These are phyloP conservation scores for Hoplostethus atlanticus DNA, from an alignment of 2,797 vertebrate species.

Conservation along the genomic window DNA sequence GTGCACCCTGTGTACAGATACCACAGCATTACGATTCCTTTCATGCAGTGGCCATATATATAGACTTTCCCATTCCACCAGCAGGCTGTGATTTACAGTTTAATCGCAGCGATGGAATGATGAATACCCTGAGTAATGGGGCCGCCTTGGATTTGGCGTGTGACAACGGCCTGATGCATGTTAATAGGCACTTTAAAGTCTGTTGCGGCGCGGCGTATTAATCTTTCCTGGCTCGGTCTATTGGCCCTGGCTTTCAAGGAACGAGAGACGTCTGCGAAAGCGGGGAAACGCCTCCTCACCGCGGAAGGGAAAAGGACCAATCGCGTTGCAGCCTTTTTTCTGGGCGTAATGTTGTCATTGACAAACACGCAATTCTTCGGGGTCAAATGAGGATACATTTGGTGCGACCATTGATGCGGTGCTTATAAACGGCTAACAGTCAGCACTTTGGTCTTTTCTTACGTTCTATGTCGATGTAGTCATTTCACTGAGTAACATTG, in stretches of 20 bases:
- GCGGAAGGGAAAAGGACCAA: not conserved
- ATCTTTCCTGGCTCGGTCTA: slow-evolving; percentile 64
- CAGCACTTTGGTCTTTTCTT: not conserved
- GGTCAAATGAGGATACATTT: slow-evolving; percentile 12
- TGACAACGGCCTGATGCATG: slow-evolving; percentile 48
- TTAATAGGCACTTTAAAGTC: slow-evolving; percentile 61
- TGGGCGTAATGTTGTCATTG: not conserved
- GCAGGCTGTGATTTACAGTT: slow-evolving; percentile 58
- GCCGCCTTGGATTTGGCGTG: slow-evolving; percentile 39
- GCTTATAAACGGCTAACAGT: slow-evolving; percentile 7
- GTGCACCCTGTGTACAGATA: slow-evolving; percentile 3
- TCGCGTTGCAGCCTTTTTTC: too few relatives aligned
- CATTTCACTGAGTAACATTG: not conserved
- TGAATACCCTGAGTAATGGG: slow-evolving; percentile 34
- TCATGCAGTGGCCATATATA: not conserved
- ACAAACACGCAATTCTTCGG: not conserved
- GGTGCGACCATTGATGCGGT: slow-evolving; percentile 16
- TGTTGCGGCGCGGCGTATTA: slow-evolving; percentile 36
- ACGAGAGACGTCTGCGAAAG: slow-evolving; percentile 51
- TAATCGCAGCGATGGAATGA: slow-evolving; percentile 52
- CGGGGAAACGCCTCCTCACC: slow-evolving; percentile 22
- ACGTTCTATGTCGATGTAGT: not conserved
- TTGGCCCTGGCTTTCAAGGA: slow-evolving; percentile 58
- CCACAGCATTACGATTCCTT: not conserved
- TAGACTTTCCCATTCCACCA: slow-evolving; percentile 19